These are phyloP conservation scores for Muntiacus reevesi DNA, from an alignment of 2,113 vertebrate species.

Conservation along the genomic window DNA sequence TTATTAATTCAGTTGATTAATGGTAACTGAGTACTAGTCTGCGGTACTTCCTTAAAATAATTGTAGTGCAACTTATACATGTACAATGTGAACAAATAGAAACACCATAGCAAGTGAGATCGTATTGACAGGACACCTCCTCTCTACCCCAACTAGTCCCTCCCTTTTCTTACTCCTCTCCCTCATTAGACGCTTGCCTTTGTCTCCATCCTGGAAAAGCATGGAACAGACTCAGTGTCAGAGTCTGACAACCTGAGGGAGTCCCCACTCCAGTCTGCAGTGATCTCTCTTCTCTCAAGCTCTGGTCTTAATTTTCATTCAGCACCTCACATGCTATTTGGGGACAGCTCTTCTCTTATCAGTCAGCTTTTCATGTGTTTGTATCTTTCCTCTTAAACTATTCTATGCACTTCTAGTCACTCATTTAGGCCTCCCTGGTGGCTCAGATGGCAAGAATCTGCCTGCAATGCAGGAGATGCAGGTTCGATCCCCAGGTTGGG, in stretches of 20 bases:
- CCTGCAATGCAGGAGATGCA: background rate
- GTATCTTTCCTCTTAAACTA: background rate
- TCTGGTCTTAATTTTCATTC: background rate
- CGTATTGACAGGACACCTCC: too few relatives aligned
- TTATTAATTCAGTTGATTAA: background rate
- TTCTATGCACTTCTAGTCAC: background rate
- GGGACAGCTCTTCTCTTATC: background rate
- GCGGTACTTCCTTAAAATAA: background rate
- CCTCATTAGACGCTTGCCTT: background rate
- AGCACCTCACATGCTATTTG: background rate
- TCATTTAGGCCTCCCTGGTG: background rate
- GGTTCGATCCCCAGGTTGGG: rapidly evolving
- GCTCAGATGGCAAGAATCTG: background rate
- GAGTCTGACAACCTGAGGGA: too few relatives aligned
- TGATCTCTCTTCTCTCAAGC: background rate
- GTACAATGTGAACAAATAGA: background rate
- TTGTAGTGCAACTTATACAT: background rate
- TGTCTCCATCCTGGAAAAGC: background rate
- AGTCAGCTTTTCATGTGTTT: background rate
- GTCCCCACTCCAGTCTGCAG: background rate
- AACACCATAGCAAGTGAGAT: background rate
- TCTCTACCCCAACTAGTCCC: rapidly evolving
- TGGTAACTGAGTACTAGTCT: background rate
- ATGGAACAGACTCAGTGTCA: background rate
- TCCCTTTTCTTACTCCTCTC: background rate